These are phyloP conservation scores for Elephas maximus DNA, from an alignment of 2,113 vertebrate genomes.

Conservation along the genomic window DNA sequence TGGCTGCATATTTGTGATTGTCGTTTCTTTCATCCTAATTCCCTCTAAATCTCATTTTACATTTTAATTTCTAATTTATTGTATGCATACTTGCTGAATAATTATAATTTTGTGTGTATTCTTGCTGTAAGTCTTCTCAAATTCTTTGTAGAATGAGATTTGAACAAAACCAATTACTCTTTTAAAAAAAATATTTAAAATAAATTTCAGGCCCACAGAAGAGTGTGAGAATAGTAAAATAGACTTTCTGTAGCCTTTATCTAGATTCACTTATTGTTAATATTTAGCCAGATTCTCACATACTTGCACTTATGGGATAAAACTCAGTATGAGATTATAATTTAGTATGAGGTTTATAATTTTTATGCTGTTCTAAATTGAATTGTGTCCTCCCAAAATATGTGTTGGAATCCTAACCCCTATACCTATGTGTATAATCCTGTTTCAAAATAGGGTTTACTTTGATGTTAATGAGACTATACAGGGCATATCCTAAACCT, in stretches of 20 bases:
- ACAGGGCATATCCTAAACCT: background rate
- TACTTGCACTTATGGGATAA: background rate
- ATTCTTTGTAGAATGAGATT: background rate
- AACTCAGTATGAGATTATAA: background rate
- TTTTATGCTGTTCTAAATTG: background rate
- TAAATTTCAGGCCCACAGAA: background rate
- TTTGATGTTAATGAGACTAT: background rate
- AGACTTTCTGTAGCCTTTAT: background rate
- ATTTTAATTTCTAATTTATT: slow-evolving; percentile 18
- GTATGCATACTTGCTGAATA: background rate
- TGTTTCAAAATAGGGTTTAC: background rate
- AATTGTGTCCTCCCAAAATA: background rate
- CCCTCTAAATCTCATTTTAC: background rate
- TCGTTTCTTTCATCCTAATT: background rate
- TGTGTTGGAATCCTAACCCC: background rate
- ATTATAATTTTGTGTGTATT: background rate
- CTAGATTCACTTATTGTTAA: background rate
- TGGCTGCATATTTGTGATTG: background rate
- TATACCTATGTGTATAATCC: background rate
- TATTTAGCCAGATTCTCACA: background rate
- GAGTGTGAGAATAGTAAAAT: background rate
- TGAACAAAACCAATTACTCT: background rate
- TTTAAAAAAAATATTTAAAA: background rate
- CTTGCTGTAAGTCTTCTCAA: background rate
- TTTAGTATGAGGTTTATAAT: background rate